Evolutionary conservation across 2,888 invertebrate genomes (phyloP), one percentile per base, ranked within the genome.

Genomic region (Spisula solida): DNA sequence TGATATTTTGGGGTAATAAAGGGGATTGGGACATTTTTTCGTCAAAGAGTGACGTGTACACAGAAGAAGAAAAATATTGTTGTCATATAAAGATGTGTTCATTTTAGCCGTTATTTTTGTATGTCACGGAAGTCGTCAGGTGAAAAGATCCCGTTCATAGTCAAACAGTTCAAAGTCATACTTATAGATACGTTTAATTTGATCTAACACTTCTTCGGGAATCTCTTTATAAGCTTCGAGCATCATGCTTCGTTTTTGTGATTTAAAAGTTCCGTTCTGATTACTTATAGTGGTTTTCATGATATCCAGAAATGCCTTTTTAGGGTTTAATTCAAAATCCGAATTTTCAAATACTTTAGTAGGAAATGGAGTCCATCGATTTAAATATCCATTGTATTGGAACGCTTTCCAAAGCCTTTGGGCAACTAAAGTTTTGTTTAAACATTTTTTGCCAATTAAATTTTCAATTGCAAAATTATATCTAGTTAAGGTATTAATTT

Each of bases 91-190:
- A n/a, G n/a, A n/a, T n/a, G n/a, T n/a, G n/a, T n/a, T n/a, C n/a
- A n/a, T n/a, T n/a, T n/a, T n/a, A n/a, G n/a, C n/a, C n/a, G n/a
- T n/a, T n/a, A n/a, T n/a, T n/a, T n/a, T n/a, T n/a, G n/a, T n/a
- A n/a, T n/a, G n/a, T n/a, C n/a, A 51, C 51, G 12, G 1, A 25
- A 10, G 12, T n/a, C 8, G n/a, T 82, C 41, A 82, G n/a, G 10
- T 20, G 29, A 84, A 78, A 20, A 78, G 18, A n/a, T 75, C n/a
- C 55, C 18, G 82, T 1, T 90, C 87, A 66, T 93, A 93, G n/a
- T 85, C 88, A 81, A 93, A 93, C 55, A 93, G 78, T 70, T 92
- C 89, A 86, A 93, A 93, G 55, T 93, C 93, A 48, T 89, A 87
- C 34, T 88, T 82, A 78, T 88, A 93, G 1, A 90, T 80, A 20